Evolutionary conservation across 2,797 vertebrate genomes (phyloP).

Genomic region (Champsocephalus esox): DNA sequence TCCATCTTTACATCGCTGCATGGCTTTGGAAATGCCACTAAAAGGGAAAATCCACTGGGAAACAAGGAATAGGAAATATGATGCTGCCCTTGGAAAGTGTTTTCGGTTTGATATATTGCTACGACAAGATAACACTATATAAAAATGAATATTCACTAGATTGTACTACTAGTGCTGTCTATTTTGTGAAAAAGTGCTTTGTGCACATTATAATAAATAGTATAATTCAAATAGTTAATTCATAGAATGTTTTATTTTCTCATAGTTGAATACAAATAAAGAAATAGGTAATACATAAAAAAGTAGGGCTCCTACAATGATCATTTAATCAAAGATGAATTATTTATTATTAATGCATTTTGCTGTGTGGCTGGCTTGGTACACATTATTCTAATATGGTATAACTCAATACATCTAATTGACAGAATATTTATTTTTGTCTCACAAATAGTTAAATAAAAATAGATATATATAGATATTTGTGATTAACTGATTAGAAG

Average conservation of each 20-base stretch:
- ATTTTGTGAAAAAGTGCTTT: neutral
- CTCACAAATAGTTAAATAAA: no score
- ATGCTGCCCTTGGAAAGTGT: neutral
- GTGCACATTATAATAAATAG: neutral
- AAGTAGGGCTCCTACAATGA: neutral
- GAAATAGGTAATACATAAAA: neutral
- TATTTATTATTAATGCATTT: no score
- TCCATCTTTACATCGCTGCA: conserved; percentile 52
- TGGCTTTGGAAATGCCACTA: conserved; percentile 19
- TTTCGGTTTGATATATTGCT: no score
- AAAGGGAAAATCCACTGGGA: conserved; percentile 37
- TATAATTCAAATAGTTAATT: neutral
- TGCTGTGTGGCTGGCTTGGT: no score
- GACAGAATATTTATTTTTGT: no score
- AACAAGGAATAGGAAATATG: conserved; percentile 13
- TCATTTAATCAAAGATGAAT: no score
- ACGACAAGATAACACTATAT: no score
- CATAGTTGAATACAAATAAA: neutral
- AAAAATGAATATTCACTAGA: no score
- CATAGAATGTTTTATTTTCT: neutral
- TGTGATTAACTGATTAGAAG: no score
- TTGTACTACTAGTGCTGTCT: neutral
- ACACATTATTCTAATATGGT: no score
- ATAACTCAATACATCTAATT: no score
- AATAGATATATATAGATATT: no score